Conservation (phyloP, 1,140 invertebrate species). For the Cherax quadricarinatus region DNA sequence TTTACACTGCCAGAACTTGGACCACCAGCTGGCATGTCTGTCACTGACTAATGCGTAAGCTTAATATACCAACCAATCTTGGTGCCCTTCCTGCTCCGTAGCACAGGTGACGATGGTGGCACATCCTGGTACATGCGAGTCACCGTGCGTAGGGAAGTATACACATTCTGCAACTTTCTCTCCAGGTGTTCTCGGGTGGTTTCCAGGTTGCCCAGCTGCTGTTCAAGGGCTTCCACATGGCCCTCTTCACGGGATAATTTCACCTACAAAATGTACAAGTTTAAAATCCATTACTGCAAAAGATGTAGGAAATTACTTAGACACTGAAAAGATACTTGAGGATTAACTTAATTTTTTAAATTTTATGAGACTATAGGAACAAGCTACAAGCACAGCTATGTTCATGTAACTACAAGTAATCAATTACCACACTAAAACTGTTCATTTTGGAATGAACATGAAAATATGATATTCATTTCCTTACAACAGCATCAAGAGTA, state of each 20-base stretch:
- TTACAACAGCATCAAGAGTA: too few relatives aligned
- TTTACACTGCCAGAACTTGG: neutral
- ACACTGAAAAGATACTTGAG: too few relatives aligned
- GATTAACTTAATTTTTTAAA: too few relatives aligned
- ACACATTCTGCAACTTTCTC: conserved; percentile 68
- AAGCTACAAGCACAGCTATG: too few relatives aligned
- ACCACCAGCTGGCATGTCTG: neutral
- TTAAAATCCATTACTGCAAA: too few relatives aligned
- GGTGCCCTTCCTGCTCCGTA: conserved; percentile 65
- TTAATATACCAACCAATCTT: conserved; percentile 65
- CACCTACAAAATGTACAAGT: conserved; percentile 32
- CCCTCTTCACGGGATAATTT: conserved; percentile 68
- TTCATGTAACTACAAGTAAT: too few relatives aligned
- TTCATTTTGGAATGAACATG: too few relatives aligned
- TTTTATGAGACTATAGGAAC: too few relatives aligned
- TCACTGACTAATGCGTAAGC: conserved; percentile 25
- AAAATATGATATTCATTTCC: too few relatives aligned
- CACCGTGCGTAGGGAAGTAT: conserved; percentile 70
- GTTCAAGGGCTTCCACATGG: conserved; percentile 70
- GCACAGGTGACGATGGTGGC: conserved; percentile 45
- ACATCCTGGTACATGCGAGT: conserved; percentile 69
- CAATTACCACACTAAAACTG: too few relatives aligned
- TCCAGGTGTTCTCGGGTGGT: conserved; percentile 66
- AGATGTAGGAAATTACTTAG: neutral
- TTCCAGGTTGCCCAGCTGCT: conserved; percentile 63